Conservation (phyloP, 1,140 invertebrate species). For the Brachionus koreanus region DNA sequence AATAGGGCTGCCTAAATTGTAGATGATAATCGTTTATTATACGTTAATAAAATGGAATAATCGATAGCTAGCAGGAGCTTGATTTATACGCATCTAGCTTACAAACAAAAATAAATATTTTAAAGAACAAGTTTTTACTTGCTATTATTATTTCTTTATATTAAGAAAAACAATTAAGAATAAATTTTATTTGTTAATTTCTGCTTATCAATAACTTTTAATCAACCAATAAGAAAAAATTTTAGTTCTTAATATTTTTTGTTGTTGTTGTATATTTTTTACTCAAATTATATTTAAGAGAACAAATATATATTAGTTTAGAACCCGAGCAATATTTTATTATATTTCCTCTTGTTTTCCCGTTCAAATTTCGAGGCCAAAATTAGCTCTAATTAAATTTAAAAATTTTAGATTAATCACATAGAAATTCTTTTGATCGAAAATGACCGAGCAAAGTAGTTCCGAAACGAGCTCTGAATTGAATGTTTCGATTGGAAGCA, state of each 20-base stretch:
- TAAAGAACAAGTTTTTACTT: slow-evolving; percentile 27
- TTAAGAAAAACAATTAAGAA: slow-evolving; percentile 18
- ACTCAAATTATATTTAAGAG: slow-evolving; percentile 24
- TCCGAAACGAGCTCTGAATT: slow-evolving; percentile 10
- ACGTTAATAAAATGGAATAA: slow-evolving; percentile 12
- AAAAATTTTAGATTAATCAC: background rate
- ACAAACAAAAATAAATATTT: slow-evolving; percentile 41
- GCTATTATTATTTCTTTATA: background rate
- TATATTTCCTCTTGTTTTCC: background rate
- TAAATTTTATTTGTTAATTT: slow-evolving; percentile 40
- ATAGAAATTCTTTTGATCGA: background rate
- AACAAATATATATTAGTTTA: background rate
- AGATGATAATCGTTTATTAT: slow-evolving; percentile 7
- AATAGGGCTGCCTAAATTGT: background rate
- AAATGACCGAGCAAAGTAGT: slow-evolving; percentile 3
- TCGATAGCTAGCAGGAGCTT: slow-evolving; percentile 17
- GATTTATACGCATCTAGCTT: slow-evolving; percentile 35
- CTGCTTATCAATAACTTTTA: slow-evolving; percentile 28
- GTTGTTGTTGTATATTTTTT: background rate
- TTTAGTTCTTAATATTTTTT: background rate
- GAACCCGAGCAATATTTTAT: background rate
- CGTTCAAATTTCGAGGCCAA: background rate
- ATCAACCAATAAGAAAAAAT: slow-evolving; percentile 11
- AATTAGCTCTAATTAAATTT: background rate
- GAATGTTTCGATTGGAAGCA: slow-evolving; percentile 19